Base-by-base conservation (phyloP, 2,797 vertebrate genomes). In the Novumbra hubbsi region DNA sequence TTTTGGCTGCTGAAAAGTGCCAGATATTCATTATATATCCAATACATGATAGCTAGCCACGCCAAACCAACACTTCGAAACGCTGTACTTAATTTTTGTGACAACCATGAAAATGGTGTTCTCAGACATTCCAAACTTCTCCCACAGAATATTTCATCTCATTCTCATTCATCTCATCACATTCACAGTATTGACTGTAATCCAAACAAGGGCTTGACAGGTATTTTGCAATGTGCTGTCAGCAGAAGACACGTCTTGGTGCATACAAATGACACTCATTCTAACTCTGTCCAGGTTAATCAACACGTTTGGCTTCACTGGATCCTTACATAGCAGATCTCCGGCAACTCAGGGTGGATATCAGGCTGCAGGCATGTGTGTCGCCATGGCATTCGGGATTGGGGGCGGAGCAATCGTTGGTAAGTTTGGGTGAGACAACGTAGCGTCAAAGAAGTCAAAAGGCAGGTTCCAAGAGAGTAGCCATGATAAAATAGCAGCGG, bases 341-440 rank as follows among this genome's bases (percentile, higher is more conserved):
- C 17, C 89, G 1, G 83, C 76, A 2, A 83, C 78, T 0, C 98
- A 99, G 86, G 97, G 96, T 17, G 93, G 91, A 3, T 96, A 83
- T 89, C 98, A 99, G 91, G 95, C 96, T 0, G 97, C 96, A 0
- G 96, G 95, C 5, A 90, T 96, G 0, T 93, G 93, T 45, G 95
- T 99, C 68, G 88, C 96, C 0, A 82, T 99, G n/a, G 92, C 83
- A 45, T 97, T 99, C 81, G 97, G 95, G 19, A 72, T 99, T 0
- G 87, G 86, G 3, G 98, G 98, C 27, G 98, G 98, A n/a, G 79
- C 76, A 19, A 0, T 94, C 30, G 95, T 99, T 55, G 98, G 98
- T 99, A 81, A 95, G 97, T 84, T 55, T 24, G 27, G 21, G 12
- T 0, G 21, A 27, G 30, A 9, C 12, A 11, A 5, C 1, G 16